Base-by-base conservation (phyloP, 2,888 invertebrate genomes). In the Troides helena region DNA sequence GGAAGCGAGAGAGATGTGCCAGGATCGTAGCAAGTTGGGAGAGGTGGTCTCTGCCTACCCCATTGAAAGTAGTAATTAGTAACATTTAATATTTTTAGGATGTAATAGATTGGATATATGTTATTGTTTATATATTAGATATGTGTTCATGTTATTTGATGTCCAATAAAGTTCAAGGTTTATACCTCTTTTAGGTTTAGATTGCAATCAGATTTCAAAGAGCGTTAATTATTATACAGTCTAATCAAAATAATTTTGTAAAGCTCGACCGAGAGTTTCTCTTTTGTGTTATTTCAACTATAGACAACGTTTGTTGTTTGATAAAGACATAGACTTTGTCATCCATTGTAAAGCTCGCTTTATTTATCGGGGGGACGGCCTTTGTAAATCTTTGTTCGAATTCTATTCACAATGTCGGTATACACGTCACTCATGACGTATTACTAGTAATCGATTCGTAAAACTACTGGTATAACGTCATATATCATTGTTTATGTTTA, bases 361-460 rank as follows among this genome's bases (percentile, higher is more conserved):
- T 46, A 25, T 25, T 65, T 59, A 65, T 43, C 58, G 58, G 36
- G 18, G 56, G 56, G 43, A 6, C 25, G 39, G 25, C 39, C 25
- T 43, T 46, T 46, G 46, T 46, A 58, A 65, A 58, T 65, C 65
- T 65, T 65, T 58, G 65, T 65, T 65, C 18, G 65, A 18, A 60
- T 39, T 65, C 46, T 59, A 65, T 65, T 65, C 59, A 65, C 10
- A 18, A 50, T 21, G 30, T 18, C 14, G n/a, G 59, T 59, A 25
- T 62, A 62, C 46, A 46, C 46, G 56, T 43, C 43, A 65, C 18
- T 23, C 56, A 3, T 25, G 58, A 46, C 46, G 39, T 65, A 60
- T 60, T 60, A 17, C n/a, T 43, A 39, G 39, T 17, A 21, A 61
- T 10, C n/a, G 30, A 39, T 10, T 39, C 61, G n/a, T 61, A 60